A percentile compares a stretch with the other conserved stretches of the same genome.
These are phyloP conservation scores for Himalopsyche japonica DNA, from an alignment of 2,888 invertebrate genomes.

Conservation along the genomic window DNA sequence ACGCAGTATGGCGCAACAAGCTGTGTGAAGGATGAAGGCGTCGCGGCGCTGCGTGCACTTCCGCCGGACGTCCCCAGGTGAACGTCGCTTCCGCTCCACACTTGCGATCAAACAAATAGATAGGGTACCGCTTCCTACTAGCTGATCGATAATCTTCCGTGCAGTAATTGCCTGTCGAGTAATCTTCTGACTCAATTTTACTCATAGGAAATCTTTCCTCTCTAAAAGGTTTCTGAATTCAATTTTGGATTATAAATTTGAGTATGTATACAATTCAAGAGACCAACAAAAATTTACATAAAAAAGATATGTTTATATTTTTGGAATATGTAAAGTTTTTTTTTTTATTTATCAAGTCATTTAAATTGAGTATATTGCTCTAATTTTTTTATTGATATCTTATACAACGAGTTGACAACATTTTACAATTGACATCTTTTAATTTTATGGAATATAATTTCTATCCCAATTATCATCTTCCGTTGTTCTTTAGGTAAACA, in stretches of 20 bases:
- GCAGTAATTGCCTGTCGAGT: neutral
- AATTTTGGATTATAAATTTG: too few species aligned
- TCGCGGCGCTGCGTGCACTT: neutral
- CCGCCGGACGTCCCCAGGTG: constrained; percentile 1
- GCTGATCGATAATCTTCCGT: neutral
- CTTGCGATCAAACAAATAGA: constrained; percentile 4
- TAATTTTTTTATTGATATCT: too few species aligned
- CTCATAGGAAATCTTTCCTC: neutral
- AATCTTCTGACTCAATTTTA: neutral
- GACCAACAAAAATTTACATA: neutral
- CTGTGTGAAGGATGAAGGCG: neutral
- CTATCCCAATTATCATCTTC: too few species aligned
- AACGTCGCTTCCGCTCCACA: neutral
- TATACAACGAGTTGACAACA: too few species aligned
- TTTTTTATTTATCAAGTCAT: too few species aligned
- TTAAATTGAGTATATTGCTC: too few species aligned
- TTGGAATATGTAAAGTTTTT: too few species aligned
- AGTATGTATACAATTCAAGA: too few species aligned
- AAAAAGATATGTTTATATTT: neutral
- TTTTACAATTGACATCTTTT: too few species aligned
- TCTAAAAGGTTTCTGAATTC: neutral
- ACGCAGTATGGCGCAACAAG: neutral
- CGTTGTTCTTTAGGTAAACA: too few species aligned
- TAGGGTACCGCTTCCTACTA: neutral
- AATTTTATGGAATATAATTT: too few species aligned